phyloP scores from a whole-genome alignment of 64 coral and sea anemone genomes.

The Montipora cactus region DNA sequence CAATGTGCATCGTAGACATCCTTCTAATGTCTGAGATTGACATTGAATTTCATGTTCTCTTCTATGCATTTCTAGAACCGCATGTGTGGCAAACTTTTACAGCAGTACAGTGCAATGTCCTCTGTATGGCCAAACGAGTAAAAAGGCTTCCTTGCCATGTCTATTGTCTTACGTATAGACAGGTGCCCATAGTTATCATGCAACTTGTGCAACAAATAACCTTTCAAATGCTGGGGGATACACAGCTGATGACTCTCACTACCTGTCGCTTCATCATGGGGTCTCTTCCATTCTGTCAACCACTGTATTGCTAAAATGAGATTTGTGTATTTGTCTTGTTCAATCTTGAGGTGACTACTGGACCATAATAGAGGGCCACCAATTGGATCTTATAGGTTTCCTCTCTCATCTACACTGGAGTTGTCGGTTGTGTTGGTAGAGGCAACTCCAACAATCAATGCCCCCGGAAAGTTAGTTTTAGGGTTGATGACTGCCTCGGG shows the following conservation, averaged over 20 bases:
- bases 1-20: no score
- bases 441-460: no score
- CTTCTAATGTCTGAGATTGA: constrained; percentile 2
- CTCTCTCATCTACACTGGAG: background rate
- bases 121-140: constrained; percentile 34
- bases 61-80: constrained; percentile 24
- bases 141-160: constrained; percentile 45
- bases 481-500: no score
- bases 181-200: constrained; percentile 60
- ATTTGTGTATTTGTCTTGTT: background rate
- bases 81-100: constrained; percentile 45
- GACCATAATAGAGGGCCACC: background rate
- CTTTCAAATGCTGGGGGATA: constrained; percentile 14
- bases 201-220: constrained; percentile 31
- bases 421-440: no score
- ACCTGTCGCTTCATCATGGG: background rate
- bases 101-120: constrained; percentile 57
- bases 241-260: constrained; percentile 3
- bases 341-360: background rate
- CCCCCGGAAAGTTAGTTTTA: no score
- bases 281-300: background rate
- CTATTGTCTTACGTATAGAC: constrained; percentile 37
- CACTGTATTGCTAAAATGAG: background rate
- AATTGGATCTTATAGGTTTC: background rate
- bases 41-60: constrained; percentile 31